Conservation (phyloP, 2,113 vertebrate genomes). For the Anser cygnoides region DNA sequence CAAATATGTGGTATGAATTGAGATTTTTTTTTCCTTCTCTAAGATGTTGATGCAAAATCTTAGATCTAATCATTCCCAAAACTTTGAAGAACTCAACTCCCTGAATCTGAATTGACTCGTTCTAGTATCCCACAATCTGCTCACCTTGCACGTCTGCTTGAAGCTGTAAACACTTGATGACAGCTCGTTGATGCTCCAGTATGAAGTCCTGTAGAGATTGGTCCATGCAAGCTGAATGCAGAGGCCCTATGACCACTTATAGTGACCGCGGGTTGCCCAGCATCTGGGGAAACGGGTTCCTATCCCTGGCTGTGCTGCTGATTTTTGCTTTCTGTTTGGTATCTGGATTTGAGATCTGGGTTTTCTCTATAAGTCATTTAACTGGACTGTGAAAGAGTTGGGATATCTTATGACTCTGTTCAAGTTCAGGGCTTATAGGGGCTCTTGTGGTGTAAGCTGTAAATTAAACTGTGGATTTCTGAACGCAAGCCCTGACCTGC, state of each 20-base stretch:
- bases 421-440: background rate
- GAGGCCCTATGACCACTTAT: background rate
- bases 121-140: background rate
- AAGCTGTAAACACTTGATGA: background rate
- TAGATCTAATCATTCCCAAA: background rate
- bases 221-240: background rate
- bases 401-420: background rate
- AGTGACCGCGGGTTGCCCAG: background rate
- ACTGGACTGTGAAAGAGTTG: background rate
- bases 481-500: background rate
- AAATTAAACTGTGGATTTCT: background rate
- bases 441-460: fast-evolving
- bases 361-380: background rate
- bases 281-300: background rate
- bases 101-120: background rate
- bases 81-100: background rate
- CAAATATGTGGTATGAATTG: background rate
- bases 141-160: background rate
- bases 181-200: background rate
- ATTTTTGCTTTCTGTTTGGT: background rate
- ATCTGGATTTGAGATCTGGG: background rate
- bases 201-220: background rate
- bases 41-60: background rate
- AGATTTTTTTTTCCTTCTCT: background rate
- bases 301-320: background rate